phyloP scores from a whole-genome alignment of 2,113 vertebrate species.

The Plecotus auritus region DNA sequence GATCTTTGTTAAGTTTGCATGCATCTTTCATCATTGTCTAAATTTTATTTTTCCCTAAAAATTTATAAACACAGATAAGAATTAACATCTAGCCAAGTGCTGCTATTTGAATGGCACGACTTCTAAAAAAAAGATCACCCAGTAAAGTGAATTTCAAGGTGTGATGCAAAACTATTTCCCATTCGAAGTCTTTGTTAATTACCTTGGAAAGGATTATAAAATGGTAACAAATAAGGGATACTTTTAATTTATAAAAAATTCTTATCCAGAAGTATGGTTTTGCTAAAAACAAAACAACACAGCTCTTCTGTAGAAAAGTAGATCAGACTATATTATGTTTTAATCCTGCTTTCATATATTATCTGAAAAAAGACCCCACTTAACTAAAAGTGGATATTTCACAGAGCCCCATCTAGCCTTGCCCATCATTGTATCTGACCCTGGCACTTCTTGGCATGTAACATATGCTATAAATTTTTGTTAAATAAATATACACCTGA shows the following conservation, averaged over 20 bases:
- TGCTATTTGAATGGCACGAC: background rate
- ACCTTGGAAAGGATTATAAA: background rate
- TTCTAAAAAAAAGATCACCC: background rate
- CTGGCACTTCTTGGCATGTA: background rate
- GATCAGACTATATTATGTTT: background rate
- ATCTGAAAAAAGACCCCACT: background rate
- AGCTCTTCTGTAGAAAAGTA: background rate
- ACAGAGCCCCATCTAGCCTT: background rate
- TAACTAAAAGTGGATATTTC: background rate
- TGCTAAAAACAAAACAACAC: background rate
- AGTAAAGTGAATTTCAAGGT: background rate
- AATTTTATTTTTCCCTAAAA: slow-evolving; percentile 41
- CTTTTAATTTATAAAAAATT: background rate
- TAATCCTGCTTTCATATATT: background rate
- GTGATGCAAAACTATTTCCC: background rate
- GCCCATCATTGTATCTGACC: background rate
- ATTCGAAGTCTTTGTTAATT: background rate
- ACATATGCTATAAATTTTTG: background rate
- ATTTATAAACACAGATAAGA: slow-evolving; percentile 32
- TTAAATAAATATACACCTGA: background rate
- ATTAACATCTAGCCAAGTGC: background rate
- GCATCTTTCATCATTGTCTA: slow-evolving; percentile 26
- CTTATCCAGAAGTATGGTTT: slow-evolving; percentile 1
- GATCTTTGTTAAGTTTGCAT: slow-evolving; percentile 24
- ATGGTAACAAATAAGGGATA: background rate